These are phyloP conservation scores for Junonia oenone DNA, from an alignment of 2,888 invertebrate species.

Conservation along the genomic window DNA sequence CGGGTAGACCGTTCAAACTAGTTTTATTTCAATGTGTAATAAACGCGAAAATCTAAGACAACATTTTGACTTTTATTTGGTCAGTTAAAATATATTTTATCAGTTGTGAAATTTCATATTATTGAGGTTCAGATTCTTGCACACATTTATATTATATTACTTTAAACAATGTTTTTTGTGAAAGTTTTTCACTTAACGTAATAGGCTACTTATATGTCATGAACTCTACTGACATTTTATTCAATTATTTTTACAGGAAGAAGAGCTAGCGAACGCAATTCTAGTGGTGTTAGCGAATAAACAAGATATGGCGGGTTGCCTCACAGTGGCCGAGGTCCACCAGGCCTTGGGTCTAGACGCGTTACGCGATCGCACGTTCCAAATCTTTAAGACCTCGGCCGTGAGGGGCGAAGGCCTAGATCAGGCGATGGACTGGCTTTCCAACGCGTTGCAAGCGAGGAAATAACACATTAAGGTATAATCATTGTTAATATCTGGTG, in stretches of 20 bases:
- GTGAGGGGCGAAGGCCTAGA: slow-evolving; percentile 98
- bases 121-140: no score
- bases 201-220: not conserved
- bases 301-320: slow-evolving; percentile 98
- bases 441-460: slow-evolving; percentile 92
- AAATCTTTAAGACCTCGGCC: slow-evolving; percentile 99
- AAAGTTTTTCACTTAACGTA: no score
- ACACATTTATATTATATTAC: no score
- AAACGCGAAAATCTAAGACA: no score
- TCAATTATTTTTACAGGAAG: slow-evolving; percentile 83
- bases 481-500: no score
- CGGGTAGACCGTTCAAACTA: no score
- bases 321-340: slow-evolving; percentile 97
- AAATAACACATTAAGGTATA: slow-evolving; percentile 82
- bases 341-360: slow-evolving; percentile 96
- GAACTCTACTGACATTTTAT: not conserved
- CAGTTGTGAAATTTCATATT: no score
- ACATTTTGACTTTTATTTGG: no score
- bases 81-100: no score
- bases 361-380: slow-evolving; percentile 97
- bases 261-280: slow-evolving; percentile 96
- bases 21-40: no score
- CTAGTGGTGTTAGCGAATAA: slow-evolving; percentile 98
- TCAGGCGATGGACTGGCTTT: slow-evolving; percentile 99
- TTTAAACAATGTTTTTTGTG: no score